A percentile compares a stretch with the other conserved stretches of the same genome.
Conservation (phyloP, 1,140 invertebrate genomes). For the Oscheius sp. region DNA sequence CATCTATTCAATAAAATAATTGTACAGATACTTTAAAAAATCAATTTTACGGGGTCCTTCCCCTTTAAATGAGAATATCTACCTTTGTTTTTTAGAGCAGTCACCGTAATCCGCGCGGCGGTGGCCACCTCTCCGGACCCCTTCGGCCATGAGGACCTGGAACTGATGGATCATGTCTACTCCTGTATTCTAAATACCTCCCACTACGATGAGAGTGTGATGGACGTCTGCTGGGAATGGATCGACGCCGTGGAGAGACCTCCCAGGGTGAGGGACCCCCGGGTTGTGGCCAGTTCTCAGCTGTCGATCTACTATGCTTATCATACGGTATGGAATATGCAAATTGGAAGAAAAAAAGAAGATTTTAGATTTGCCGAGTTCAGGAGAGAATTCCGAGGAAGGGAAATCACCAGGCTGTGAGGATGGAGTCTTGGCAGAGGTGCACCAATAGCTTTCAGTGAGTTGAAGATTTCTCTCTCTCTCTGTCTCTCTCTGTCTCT, state of each 20-base stretch:
- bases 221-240: conserved; percentile 39
- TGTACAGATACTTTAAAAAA: too few relatives aligned
- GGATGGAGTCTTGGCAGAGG: conserved; percentile 20
- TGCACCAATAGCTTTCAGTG: conserved; percentile 26
- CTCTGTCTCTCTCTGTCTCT: too few relatives aligned
- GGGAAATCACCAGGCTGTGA: conserved; percentile 12
- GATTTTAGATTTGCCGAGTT: conserved; percentile 32
- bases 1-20: too few relatives aligned
- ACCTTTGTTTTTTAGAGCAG: conserved; percentile 11
- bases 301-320: conserved; percentile 37
- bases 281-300: conserved; percentile 26
- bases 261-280: conserved; percentile 9
- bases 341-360: conserved; percentile 3
- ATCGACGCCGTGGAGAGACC: conserved; percentile 26
- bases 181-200: conserved; percentile 36
- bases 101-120: conserved; percentile 11
- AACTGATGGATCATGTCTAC: conserved; percentile 36
- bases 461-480: too few relatives aligned
- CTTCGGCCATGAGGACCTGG: conserved; percentile 26
- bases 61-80: not conserved
- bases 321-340: conserved; percentile 14
- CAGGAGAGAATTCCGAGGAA: conserved; percentile 34
- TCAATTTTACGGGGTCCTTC: too few relatives aligned
- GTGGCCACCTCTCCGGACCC: not conserved
- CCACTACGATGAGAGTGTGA: conserved; percentile 34